Evolutionary conservation across 2,888 invertebrate species (phyloP).

Genomic region (Hypsopygia costalis): DNA sequence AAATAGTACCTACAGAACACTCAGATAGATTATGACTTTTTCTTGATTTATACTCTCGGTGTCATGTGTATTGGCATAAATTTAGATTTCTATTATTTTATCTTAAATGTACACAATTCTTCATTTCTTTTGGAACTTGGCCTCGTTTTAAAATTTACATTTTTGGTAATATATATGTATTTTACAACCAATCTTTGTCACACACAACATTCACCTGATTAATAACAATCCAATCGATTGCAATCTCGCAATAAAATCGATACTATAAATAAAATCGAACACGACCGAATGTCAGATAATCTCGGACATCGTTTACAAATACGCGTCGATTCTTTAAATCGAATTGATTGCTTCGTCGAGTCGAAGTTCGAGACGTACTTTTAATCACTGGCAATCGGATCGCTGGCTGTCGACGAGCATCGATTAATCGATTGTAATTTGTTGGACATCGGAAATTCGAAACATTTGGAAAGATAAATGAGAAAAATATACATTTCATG

Average conservation of each 20-base stretch:
- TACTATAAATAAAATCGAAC: background rate
- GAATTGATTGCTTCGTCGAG: conserved; percentile 20
- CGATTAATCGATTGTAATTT: conserved; percentile 12
- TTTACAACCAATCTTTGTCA: too few species aligned
- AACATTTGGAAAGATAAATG: conserved; percentile 4
- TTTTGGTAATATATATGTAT: too few species aligned
- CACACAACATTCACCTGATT: background rate
- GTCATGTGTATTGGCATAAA: too few species aligned
- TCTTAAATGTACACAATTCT: too few species aligned
- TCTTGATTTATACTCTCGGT: too few species aligned
- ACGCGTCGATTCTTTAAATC: conserved; percentile 24
- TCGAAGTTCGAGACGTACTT: conserved; percentile 19
- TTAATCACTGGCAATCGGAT: conserved; percentile 1
- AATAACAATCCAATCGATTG: background rate
- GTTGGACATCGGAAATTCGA: background rate
- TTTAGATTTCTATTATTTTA: too few species aligned
- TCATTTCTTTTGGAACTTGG: too few species aligned
- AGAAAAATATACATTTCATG: too few species aligned
- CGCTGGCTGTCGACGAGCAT: background rate
- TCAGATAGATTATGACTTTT: too few species aligned
- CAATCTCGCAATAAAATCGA: background rate
- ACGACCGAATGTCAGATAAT: background rate
- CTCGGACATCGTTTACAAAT: conserved; percentile 19
- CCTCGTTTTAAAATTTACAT: too few species aligned
- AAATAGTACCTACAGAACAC: too few species aligned